phyloP scores from a whole-genome alignment of 2,113 vertebrate genomes.

The Daboia siamensis region DNA sequence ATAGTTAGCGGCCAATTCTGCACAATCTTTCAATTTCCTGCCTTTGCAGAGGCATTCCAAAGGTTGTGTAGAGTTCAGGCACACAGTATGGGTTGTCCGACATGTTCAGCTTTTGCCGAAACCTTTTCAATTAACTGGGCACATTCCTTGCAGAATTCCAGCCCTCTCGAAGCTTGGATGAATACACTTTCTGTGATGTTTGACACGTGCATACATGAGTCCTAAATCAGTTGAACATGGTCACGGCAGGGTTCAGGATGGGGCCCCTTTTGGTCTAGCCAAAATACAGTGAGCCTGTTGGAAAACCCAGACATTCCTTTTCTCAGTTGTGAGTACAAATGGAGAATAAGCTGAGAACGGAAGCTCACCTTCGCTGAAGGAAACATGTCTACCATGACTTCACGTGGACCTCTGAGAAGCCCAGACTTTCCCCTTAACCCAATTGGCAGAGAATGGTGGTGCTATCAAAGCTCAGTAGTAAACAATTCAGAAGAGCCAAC shows the following conservation, averaged over 20 bases:
- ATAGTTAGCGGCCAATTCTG: conserved; percentile 80
- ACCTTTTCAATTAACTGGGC: conserved; percentile 80
- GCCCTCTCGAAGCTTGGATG: conserved; percentile 56
- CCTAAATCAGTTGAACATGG: conserved; percentile 19
- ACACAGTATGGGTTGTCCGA: conserved; percentile 89
- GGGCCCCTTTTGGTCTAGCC: not conserved
- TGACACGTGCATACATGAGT: not conserved
- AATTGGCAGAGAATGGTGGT: not conserved
- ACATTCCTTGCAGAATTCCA: conserved; percentile 77
- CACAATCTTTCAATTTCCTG: conserved; percentile 97
- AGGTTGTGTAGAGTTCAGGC: conserved; percentile 88
- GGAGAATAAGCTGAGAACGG: not conserved
- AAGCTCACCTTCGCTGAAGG: not conserved
- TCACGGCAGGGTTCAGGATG: not conserved
- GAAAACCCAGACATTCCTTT: conserved; percentile 4
- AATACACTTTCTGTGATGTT: conserved; percentile 57
- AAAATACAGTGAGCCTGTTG: conserved; percentile 11
- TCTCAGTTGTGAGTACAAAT: conserved; percentile 7
- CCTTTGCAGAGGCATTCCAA: conserved; percentile 83
- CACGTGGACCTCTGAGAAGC: not conserved
- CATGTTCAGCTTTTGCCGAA: conserved; percentile 74
- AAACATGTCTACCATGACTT: not conserved
- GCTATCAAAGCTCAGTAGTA: not conserved
- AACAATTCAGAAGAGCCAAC: not conserved
- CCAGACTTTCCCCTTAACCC: not conserved